These are phyloP conservation scores for Galleria mellonella DNA, from an alignment of 1,140 invertebrate genomes.

Conservation along the genomic window DNA sequence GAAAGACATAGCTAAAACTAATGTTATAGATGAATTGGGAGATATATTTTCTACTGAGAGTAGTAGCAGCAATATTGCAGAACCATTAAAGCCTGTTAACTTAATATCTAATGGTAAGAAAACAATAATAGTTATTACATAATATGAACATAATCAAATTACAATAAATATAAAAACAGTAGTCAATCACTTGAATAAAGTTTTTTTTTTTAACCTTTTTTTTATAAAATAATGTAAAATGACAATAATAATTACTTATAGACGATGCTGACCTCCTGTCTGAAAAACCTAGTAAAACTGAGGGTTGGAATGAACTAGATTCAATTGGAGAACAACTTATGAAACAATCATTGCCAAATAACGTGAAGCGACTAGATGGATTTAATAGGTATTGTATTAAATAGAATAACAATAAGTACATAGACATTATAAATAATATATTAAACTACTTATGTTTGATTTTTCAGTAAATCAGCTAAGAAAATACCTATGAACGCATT, in stretches of 20 bases:
- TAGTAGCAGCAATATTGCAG: slow-evolving; percentile 52
- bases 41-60: slow-evolving; percentile 77
- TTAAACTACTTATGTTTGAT: slow-evolving; percentile 1
- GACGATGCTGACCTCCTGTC: slow-evolving; percentile 42
- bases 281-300: slow-evolving; percentile 61
- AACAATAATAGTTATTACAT: too few relatives aligned
- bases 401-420: neutral
- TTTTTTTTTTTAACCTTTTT: neutral
- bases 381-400: slow-evolving; percentile 50
- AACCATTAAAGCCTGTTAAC: slow-evolving; percentile 62
- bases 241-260: slow-evolving; percentile 18
- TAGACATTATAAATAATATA: neutral
- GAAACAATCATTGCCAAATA: slow-evolving; percentile 80
- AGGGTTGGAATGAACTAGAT: slow-evolving; percentile 84
- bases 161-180: neutral
- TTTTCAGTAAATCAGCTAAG: slow-evolving; percentile 75
- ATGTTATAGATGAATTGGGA: slow-evolving; percentile 75
- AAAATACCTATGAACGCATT: slow-evolving; percentile 84
- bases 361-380: slow-evolving; percentile 46
- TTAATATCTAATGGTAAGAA: slow-evolving; percentile 46
- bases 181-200: too few relatives aligned
- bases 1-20: slow-evolving; percentile 21
- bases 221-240: slow-evolving; percentile 3
- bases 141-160: too few relatives aligned
- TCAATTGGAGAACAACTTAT: slow-evolving; percentile 82